Base-by-base conservation (phyloP, 2,113 vertebrate genomes). In the Calonectris borealis region DNA sequence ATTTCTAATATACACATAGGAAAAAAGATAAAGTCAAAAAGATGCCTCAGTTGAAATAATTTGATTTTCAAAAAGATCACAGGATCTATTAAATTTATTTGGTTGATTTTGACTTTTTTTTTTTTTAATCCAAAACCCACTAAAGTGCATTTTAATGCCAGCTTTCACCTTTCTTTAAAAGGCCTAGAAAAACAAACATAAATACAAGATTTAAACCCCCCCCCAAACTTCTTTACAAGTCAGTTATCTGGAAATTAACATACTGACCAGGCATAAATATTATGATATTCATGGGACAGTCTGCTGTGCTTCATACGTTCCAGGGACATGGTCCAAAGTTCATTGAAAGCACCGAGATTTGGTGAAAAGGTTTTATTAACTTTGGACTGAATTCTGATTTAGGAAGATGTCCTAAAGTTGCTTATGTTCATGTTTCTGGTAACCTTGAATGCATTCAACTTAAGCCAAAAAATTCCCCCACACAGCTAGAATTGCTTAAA, bases 1-100 rank as follows among this genome's bases (percentile, higher is more conserved):
- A 61, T 65, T 65, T 86, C 57, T 93, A 92, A 94, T 90, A 88
- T 97, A 95, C 97, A 96, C 96, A 95, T 97, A 94, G 96, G 96
- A 96, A 96, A 97, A 97, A 98, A 36, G 65, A 70, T 26, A 79
- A 78, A 83, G 13, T 22, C 32, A 69, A 88, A 94, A 90, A 61
- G 10, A 44, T 9, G 26, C 8, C 4, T 93, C n/a, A 55, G 26
- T 16, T n/a, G 44, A 88, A 86, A n/a, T n/a, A 57, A 24, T 46
- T 2, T 44, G 31, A 46, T 36, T 94, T 78, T 66, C 26, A 32
- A 51, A 92, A 91, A 66, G 32, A 62, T 51, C n/a, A 16, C 10
- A 40, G 14, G 11, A n/a, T 44, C 34, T 60, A 26, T 44, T 80
- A 29, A 83, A 82, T 77, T 46, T 3, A 12, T 71, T 72, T 55